phyloP scores from a whole-genome alignment of 1,140 invertebrate genomes.

The Leptestheria dahalacensis region DNA sequence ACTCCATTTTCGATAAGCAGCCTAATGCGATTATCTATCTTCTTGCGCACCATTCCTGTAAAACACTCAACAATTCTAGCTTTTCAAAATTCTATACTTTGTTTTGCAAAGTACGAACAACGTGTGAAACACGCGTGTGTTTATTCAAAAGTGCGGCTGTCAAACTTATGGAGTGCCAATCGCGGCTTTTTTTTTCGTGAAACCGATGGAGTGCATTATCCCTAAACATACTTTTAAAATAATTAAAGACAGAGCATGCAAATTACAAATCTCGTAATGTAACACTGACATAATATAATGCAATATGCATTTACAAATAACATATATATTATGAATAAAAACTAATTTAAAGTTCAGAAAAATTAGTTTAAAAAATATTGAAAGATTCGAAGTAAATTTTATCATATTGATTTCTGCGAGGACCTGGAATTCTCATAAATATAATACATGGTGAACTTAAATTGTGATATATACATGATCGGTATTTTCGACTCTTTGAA shows the following conservation, averaged over 20 bases:
- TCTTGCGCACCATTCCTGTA: conserved; percentile 51
- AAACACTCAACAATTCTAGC: neutral
- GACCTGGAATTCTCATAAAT: no score
- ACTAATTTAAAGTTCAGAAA: neutral
- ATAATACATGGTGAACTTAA: no score
- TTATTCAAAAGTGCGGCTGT: neutral
- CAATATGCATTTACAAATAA: neutral
- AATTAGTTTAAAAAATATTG: neutral
- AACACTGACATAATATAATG: neutral
- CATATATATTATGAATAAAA: neutral
- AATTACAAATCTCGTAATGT: no score
- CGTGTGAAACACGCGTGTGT: conserved; percentile 1
- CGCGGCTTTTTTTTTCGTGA: neutral
- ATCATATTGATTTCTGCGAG: no score
- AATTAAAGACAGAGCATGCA: neutral
- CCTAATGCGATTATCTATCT: conserved; percentile 91
- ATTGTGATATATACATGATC: no score
- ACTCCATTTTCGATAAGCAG: conserved; percentile 96
- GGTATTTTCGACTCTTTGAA: no score
- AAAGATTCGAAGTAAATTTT: neutral
- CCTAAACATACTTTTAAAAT: neutral
- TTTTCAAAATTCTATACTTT: neutral
- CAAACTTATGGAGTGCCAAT: no score
- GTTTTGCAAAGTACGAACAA: neutral
- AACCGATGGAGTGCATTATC: neutral